Evolutionary conservation across 2,797 vertebrate species (phyloP), one percentile per base, ranked within the genome.

Genomic region (Eurystomus glaucurus): DNA sequence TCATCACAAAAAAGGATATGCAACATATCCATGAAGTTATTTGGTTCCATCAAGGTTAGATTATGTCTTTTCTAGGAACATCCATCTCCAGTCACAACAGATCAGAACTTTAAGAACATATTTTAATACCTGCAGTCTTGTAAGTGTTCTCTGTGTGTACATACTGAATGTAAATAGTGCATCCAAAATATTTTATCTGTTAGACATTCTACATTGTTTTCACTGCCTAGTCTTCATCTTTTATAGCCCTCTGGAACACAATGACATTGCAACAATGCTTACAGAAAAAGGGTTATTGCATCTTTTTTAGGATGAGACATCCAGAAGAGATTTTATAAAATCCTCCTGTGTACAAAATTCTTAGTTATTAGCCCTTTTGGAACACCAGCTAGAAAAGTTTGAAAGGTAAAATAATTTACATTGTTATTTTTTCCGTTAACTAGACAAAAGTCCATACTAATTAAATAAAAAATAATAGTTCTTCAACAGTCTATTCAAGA

Each of bases 381-480:
- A 97, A 98, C 95, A 95, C 91, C 97, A 98, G 96, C 96, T 97
- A 98, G 96, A 98, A 97, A 96, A 97, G 93, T 94, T 90, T 89
- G 94, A 95, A 97, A 97, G 93, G 94, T 97, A 98, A 98, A 98
- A 97, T 95, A 98, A 97, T 96, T 96, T 97, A 98, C 96, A 97
- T 86, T 96, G 97, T 97, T 98, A 96, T 95, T 90, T 97, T 97
- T 48, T 85, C 91, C 37, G 7, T 97, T 93, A 97, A 97, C 97
- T 97, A 97, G 96, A 98, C 89, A 97, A 95, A 88, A 97, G 96
- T 97, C 66, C 93, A 86, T 96, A 96, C 82, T 97, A 95, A 97
- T 97, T 96, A 97, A 98, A 98, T 97, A 97, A 98, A 97, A 98
- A 97, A 97, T 89, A 98, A 97, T 86, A 93, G 92, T 97, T 97